Evolutionary conservation across 2,797 vertebrate species (phyloP).

Genomic region (Limosa lapponica): DNA sequence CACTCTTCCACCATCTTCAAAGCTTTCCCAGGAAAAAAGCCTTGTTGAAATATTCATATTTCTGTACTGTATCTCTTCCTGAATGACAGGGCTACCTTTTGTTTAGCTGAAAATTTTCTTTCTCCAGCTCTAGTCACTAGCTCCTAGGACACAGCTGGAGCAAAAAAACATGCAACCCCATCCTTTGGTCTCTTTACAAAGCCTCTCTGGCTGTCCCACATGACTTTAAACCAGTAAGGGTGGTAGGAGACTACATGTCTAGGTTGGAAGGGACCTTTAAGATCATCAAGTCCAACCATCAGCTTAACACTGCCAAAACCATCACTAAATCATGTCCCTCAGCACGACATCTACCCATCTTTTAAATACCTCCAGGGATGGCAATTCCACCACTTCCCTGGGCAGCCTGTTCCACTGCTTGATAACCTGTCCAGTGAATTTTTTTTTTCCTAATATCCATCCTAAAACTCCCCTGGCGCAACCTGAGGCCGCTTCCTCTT

Average conservation of each 20-base stretch:
- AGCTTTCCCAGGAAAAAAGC: background rate
- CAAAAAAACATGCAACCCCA: accelerated
- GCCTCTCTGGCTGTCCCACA: background rate
- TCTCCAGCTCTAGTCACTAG: too few species aligned
- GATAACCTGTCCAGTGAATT: background rate
- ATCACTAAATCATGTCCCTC: background rate
- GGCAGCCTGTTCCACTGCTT: background rate
- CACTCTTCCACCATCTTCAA: background rate
- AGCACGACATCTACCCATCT: background rate
- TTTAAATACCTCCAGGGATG: background rate
- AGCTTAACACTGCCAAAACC: background rate
- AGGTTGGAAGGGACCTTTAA: background rate
- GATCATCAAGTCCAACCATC: background rate
- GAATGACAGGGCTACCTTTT: background rate
- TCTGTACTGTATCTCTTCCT: background rate
- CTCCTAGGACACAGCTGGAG: accelerated
- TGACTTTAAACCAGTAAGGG: too few species aligned
- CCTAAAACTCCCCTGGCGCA: background rate
- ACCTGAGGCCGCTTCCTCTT: background rate
- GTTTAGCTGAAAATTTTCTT: background rate
- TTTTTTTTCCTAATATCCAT: background rate
- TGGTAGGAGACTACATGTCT: background rate
- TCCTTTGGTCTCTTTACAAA: accelerated
- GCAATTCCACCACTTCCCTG: background rate
- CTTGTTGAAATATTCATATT: accelerated